These are phyloP conservation scores for Limonius californicus DNA, from an alignment of 1,140 invertebrate genomes.

Conservation along the genomic window DNA sequence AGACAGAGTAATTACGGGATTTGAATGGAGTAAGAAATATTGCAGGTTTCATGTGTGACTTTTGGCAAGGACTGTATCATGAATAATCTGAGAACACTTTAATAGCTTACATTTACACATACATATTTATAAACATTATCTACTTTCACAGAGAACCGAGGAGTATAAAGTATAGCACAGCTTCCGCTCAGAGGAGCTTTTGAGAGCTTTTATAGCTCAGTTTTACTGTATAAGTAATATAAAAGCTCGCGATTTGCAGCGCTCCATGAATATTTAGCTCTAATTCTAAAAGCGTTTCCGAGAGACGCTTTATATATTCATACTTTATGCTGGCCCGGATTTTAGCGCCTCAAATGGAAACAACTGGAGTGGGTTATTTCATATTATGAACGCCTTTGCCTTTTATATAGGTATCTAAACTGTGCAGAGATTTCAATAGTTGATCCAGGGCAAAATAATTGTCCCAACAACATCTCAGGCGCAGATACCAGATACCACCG, in stretches of 20 bases:
- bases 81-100: conserved; percentile 31
- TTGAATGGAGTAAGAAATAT: too few relatives aligned
- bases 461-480: too few relatives aligned
- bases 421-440: too few relatives aligned
- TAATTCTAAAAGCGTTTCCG: conserved; percentile 48
- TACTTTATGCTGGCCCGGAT: conserved; percentile 31
- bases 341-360: conserved; percentile 22
- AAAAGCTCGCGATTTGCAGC: conserved; percentile 48
- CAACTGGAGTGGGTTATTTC: conserved; percentile 3
- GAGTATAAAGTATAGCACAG: conserved; percentile 41
- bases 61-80: conserved; percentile 6
- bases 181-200: conserved; percentile 42
- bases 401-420: too few relatives aligned
- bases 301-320: conserved; percentile 45
- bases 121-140: conserved; percentile 49
- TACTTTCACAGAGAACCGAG: conserved; percentile 45
- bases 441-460: too few relatives aligned
- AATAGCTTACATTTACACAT: conserved; percentile 46
- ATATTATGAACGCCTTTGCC: not conserved
- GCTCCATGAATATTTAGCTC: conserved; percentile 47
- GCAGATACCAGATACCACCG: too few relatives aligned
- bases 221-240: conserved; percentile 49
- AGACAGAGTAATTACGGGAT: too few relatives aligned
- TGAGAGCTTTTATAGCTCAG: conserved; percentile 47
- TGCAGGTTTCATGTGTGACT: not conserved